Conservation (phyloP, 2,888 invertebrate genomes). For the Cyclophora punctaria region DNA sequence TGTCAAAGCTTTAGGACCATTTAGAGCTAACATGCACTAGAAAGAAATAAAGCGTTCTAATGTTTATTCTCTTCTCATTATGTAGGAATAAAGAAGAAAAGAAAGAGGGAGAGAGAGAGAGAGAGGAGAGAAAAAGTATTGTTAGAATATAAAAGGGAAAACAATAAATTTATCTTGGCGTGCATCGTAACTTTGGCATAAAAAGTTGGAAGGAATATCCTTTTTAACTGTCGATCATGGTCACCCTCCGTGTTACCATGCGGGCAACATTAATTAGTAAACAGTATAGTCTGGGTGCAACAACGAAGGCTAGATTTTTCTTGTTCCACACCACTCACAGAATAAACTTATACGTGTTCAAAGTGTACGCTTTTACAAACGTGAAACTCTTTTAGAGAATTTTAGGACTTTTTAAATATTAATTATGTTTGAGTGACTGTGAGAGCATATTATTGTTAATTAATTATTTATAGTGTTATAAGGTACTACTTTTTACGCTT, state of each 20-base stretch:
- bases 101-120: too few species aligned
- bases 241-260: slow-evolving; percentile 44
- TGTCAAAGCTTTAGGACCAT: too few species aligned
- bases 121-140: too few species aligned
- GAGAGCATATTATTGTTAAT: slow-evolving; percentile 19
- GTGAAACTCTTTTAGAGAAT: slow-evolving; percentile 30
- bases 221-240: slow-evolving; percentile 17
- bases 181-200: too few species aligned
- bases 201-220: too few species aligned
- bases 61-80: too few species aligned
- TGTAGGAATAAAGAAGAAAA: too few species aligned
- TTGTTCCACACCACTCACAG: slow-evolving; percentile 29
- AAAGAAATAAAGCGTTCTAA: too few species aligned
- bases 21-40: too few species aligned
- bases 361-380: slow-evolving; percentile 33
- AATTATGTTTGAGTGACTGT: slow-evolving; percentile 16
- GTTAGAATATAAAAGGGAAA: too few species aligned
- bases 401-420: slow-evolving; percentile 29
- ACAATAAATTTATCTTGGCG: too few species aligned
- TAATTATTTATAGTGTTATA: not conserved
- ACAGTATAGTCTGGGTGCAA: slow-evolving; percentile 56
- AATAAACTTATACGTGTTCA: slow-evolving; percentile 30
- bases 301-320: slow-evolving; percentile 56
- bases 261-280: slow-evolving; percentile 70
- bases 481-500: too few species aligned